Conservation (phyloP, 1,140 invertebrate species). For the Drosophila asahinai region DNA sequence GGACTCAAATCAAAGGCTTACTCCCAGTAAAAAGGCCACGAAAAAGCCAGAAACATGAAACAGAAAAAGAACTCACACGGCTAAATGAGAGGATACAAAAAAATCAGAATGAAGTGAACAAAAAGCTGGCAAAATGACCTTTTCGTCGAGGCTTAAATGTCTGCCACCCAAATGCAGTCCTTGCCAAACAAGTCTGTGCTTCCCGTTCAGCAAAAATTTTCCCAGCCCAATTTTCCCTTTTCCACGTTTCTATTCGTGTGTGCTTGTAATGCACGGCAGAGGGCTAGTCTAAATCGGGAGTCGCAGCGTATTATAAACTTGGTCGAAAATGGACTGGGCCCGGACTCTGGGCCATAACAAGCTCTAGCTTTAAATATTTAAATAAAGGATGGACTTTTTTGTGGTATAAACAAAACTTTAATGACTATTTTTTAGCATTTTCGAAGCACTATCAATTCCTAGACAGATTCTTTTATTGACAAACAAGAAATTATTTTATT, state of each 20-base stretch:
- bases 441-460: no score
- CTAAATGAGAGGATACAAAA: conserved; percentile 36
- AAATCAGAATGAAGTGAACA: conserved; percentile 71
- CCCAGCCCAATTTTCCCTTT: conserved; percentile 28
- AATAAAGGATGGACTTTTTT: not conserved
- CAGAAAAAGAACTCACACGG: conserved; percentile 22
- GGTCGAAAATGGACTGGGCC: not conserved
- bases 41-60: conserved; percentile 42
- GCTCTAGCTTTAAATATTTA: not conserved
- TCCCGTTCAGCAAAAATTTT: conserved; percentile 24
- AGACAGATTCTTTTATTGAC: no score
- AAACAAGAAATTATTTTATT: no score
- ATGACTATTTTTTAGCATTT: no score
- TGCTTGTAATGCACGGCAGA: conserved; percentile 5
- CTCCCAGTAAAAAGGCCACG: conserved; percentile 26
- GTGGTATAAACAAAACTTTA: no score
- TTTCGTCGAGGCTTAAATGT: conserved; percentile 77
- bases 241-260: conserved; percentile 18
- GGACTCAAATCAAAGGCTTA: conserved; percentile 62
- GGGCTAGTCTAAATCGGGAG: conserved; percentile 13
- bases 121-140: conserved; percentile 77
- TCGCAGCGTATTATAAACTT: conserved; percentile 6
- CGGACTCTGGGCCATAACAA: not conserved
- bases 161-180: conserved; percentile 39
- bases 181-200: conserved; percentile 35